Conservation (phyloP, 2,888 invertebrate species). For the Lasius platythorax region DNA sequence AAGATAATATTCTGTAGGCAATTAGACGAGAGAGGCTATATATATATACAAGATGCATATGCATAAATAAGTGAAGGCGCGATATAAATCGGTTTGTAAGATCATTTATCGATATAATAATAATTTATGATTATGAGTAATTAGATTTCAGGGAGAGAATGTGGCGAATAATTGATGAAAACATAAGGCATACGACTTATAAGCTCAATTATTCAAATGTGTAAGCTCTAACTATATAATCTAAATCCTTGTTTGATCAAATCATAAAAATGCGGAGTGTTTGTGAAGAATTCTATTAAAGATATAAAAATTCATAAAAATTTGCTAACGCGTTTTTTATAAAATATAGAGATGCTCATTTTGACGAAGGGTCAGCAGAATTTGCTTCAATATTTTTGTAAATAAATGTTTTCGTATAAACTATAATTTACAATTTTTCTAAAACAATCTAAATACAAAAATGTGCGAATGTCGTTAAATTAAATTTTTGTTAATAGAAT, state of each 20-base stretch:
- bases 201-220: slow-evolving; percentile 21
- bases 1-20: slow-evolving; percentile 10
- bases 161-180: slow-evolving; percentile 5
- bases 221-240: slow-evolving; percentile 33
- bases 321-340: neutral
- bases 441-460: neutral
- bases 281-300: neutral
- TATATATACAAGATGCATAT: neutral
- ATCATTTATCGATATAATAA: slow-evolving; percentile 33
- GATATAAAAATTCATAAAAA: neutral
- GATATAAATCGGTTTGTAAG: slow-evolving; percentile 8
- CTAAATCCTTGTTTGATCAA: slow-evolving; percentile 12
- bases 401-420: neutral
- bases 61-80: slow-evolving; percentile 1
- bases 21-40: neutral
- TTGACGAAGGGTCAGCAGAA: neutral
- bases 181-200: slow-evolving; percentile 33
- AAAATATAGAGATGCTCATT: neutral
- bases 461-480: neutral
- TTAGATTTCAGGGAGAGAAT: slow-evolving; percentile 41
- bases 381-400: neutral
- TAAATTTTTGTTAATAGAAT: slow-evolving; percentile 2
- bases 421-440: neutral
- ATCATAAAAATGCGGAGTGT: neutral
- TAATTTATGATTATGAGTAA: slow-evolving; percentile 62